Evolutionary conservation across 2,888 invertebrate species (phyloP), one percentile per base, ranked within the genome.

Genomic region (Nebria brevicollis): DNA sequence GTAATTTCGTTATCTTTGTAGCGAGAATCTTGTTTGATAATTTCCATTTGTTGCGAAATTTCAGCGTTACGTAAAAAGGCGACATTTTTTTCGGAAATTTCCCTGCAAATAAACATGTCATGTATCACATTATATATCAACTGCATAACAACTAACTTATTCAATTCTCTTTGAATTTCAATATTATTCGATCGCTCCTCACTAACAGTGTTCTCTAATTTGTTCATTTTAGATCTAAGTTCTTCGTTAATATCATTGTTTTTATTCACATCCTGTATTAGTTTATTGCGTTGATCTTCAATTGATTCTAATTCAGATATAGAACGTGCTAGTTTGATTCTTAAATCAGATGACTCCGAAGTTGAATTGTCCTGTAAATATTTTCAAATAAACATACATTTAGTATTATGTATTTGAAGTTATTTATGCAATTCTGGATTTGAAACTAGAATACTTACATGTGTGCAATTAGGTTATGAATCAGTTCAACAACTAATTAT

Each of bases 11-110:
- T 87, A 87, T 94, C 93, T 85, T 95, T 94, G 83, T 93, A 92
- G 25, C 94, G 91, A 87, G 94, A 92, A 85, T 95, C 93, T 86
- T 95, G 94, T 86, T 93, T 93, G 1, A 94, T 92, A 86, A 95
- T 91, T 87, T 96, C 95, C 85, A 95, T 92, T 83, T 94, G 94
- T 87, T 96, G 96, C 0, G 95, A 95, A 85, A 96, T 93, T 89
- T 95, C 94, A 1, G 96, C 96, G 87, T 95, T 96, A 74, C 95
- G 91, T 78, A 96, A 87, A 75, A 95, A 88, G 0, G 94, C 94
- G 2, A 93, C 93, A 86, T 95, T 94, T 86, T 95, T 95, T 84
- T 95, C 95, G 8, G 93, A 91, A 74, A 93, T 93, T 85, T 95
- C 95, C 84, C 93, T 93, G 34, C 34, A 34, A 34, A 86, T 34